phyloP scores from a whole-genome alignment of 2,888 invertebrate genomes.

The Anaspis maculata region DNA sequence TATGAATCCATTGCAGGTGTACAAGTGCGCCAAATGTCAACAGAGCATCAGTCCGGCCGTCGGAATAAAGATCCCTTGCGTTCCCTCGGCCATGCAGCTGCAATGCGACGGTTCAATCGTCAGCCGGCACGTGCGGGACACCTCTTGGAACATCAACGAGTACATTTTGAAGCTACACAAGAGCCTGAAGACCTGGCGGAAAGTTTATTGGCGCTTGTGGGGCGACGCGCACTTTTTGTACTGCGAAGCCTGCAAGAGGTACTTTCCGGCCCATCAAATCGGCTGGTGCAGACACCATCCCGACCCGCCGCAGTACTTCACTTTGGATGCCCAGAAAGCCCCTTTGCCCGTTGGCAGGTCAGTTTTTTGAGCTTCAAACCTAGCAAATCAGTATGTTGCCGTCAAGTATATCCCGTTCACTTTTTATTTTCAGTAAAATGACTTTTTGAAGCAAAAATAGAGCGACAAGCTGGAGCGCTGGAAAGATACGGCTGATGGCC shows the following conservation, averaged over 20 bases:
- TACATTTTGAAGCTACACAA: slow-evolving; percentile 69
- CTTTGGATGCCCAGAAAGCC: slow-evolving; percentile 54
- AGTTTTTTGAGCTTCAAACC: no score
- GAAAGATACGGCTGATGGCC: no score
- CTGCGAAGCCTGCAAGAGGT: slow-evolving; percentile 70
- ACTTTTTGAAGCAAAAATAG: no score
- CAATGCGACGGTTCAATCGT: slow-evolving; percentile 65
- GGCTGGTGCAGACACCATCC: slow-evolving; percentile 77
- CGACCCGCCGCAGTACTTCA: slow-evolving; percentile 67
- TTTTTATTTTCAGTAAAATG: no score
- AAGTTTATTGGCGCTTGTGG: slow-evolving; percentile 90
- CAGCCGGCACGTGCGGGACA: slow-evolving; percentile 66
- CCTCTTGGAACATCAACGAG: slow-evolving; percentile 72
- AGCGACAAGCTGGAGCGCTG: no score
- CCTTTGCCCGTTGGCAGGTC: slow-evolving; percentile 51
- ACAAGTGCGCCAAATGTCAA: slow-evolving; percentile 67
- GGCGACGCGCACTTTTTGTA: slow-evolving; percentile 81
- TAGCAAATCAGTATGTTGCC: no score
- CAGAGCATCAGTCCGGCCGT: slow-evolving; percentile 59
- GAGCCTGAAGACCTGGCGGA: slow-evolving; percentile 77
- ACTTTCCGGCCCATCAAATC: slow-evolving; percentile 69
- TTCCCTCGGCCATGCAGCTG: slow-evolving; percentile 62
- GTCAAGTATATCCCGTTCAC: no score
- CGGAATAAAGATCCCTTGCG: slow-evolving; percentile 64
- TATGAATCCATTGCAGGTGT: no score